These are phyloP conservation scores for Augiades crinisus DNA, from an alignment of 2,888 invertebrate genomes.

Conservation along the genomic window DNA sequence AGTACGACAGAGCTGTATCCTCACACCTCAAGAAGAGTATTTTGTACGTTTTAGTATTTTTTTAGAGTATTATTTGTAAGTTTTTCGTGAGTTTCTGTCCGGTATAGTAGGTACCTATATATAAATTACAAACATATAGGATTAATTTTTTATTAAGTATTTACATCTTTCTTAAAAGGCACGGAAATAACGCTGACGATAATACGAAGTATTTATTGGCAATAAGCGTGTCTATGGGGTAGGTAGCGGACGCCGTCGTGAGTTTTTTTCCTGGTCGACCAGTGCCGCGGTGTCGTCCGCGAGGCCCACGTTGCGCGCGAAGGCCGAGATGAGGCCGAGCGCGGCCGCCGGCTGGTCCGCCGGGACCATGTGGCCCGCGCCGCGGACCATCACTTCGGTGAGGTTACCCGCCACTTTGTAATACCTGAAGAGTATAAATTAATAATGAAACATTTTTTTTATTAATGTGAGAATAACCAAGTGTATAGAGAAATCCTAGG, in stretches of 20 bases:
- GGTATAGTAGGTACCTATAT: too few species aligned
- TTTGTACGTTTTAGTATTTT: too few species aligned
- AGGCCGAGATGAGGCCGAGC: slow-evolving; percentile 82
- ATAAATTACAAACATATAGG: too few species aligned
- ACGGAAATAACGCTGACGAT: slow-evolving; percentile 9
- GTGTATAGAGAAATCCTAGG: too few species aligned
- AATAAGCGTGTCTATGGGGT: slow-evolving; percentile 8
- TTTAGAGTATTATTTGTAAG: too few species aligned
- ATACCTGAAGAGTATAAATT: slow-evolving; percentile 64
- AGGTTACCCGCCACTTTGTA: slow-evolving; percentile 79
- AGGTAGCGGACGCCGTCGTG: slow-evolving; percentile 46
- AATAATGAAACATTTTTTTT: too few species aligned
- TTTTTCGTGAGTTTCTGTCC: too few species aligned
- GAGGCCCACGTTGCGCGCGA: slow-evolving; percentile 69
- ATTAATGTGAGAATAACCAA: too few species aligned
- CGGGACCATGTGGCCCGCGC: slow-evolving; percentile 86
- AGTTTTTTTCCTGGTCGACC: slow-evolving; percentile 57
- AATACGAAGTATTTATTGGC: slow-evolving; percentile 34
- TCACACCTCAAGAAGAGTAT: too few species aligned
- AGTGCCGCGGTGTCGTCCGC: slow-evolving; percentile 57
- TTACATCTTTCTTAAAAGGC: slow-evolving; percentile 27
- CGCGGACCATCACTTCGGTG: slow-evolving; percentile 81
- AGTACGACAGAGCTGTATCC: too few species aligned
- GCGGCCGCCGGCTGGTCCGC: slow-evolving; percentile 82
- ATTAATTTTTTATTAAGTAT: too few species aligned